A percentile compares a stretch with the other conserved stretches of the same genome.
Evolutionary conservation across 2,113 vertebrate genomes (phyloP).

Genomic region (Catharus minimus): DNA sequence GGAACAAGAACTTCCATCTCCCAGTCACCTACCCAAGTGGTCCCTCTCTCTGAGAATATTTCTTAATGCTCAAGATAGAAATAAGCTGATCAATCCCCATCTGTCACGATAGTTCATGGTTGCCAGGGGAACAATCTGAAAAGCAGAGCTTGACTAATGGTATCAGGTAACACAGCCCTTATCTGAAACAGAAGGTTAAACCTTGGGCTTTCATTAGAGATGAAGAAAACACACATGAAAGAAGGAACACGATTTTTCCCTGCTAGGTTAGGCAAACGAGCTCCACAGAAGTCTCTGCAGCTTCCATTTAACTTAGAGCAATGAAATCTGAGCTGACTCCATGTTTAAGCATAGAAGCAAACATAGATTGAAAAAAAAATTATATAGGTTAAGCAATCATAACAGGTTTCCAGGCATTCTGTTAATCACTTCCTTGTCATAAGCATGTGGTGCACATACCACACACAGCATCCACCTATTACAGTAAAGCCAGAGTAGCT

Average conservation of each 20-base stretch:
- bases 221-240: neutral
- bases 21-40: neutral
- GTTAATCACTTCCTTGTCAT: conserved; percentile 21
- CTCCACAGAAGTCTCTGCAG: neutral
- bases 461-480: neutral
- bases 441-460: neutral
- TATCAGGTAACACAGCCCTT: neutral
- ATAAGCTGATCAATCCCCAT: neutral
- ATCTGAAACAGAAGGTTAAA: neutral
- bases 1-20: neutral
- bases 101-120: neutral
- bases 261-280: neutral
- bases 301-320: neutral
- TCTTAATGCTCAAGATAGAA: neutral
- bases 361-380: neutral
- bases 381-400: neutral
- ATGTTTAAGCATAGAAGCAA: neutral
- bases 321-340: neutral
- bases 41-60: neutral
- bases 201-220: neutral
- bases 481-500: neutral
- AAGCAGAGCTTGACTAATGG: neutral
- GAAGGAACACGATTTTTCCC: neutral
- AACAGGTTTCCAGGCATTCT: conserved; percentile 33
- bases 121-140: conserved; percentile 18